phyloP scores from a whole-genome alignment of 2,113 vertebrate species.

The Microtus pennsylvanicus region DNA sequence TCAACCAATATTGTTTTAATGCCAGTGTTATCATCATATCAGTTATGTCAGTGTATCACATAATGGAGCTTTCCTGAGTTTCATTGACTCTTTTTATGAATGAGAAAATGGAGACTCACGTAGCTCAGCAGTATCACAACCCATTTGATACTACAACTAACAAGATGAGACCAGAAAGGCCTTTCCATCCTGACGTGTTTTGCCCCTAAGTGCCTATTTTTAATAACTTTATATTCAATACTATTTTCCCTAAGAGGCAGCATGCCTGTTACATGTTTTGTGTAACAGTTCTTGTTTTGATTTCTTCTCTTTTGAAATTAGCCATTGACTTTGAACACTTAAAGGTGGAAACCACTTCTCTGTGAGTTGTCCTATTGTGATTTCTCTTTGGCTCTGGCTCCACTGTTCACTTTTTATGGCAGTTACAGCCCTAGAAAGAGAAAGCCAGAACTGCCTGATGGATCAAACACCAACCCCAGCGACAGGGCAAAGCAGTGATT shows the following conservation, averaged over 20 bases:
- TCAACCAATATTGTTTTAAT: background rate
- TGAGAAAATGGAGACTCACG: background rate
- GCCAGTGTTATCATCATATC: background rate
- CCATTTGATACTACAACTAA: background rate
- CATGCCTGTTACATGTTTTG: background rate
- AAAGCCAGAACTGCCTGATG: background rate
- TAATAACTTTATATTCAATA: background rate
- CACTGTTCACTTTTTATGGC: background rate
- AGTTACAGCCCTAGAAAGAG: constrained; percentile 62
- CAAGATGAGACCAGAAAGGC: background rate
- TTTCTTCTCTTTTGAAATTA: constrained; percentile 31
- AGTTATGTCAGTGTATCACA: background rate
- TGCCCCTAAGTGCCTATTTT: background rate
- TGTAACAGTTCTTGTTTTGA: background rate
- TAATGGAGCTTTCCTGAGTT: background rate
- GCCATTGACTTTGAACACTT: background rate
- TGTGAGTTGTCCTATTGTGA: constrained; percentile 1
- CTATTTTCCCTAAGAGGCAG: background rate
- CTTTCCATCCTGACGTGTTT: background rate
- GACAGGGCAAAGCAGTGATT: constrained; percentile 66
- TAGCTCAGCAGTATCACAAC: background rate
- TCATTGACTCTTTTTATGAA: background rate
- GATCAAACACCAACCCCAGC: constrained; percentile 66
- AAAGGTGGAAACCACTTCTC: background rate
- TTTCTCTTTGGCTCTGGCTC: background rate